These are phyloP conservation scores for Mesochorus sp. DNA, from an alignment of 2,888 invertebrate species.

Conservation along the genomic window DNA sequence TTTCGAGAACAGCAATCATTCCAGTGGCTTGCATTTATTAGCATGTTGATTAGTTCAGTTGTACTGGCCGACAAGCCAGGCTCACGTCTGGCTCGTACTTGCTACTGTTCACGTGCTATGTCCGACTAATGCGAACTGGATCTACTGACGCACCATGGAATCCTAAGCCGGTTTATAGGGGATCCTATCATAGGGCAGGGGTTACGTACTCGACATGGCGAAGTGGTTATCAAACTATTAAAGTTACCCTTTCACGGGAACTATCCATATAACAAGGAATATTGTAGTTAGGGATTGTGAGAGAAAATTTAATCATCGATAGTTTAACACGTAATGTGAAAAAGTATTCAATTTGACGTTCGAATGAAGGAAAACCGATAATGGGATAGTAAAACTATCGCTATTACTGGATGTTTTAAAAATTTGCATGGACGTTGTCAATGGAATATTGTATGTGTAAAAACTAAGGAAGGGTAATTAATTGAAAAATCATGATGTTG, in stretches of 20 bases:
- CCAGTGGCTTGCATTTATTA: slow-evolving; percentile 51
- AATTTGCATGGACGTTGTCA: too few species aligned
- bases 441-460: too few species aligned
- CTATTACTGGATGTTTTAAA: too few species aligned
- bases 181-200: slow-evolving; percentile 12
- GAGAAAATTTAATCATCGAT: slow-evolving; percentile 29
- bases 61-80: slow-evolving; percentile 21
- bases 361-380: too few species aligned
- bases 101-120: slow-evolving; percentile 36
- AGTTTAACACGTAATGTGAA: not conserved
- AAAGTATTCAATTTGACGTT: not conserved
- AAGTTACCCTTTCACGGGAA: slow-evolving; percentile 19
- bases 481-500: too few species aligned
- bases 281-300: not conserved
- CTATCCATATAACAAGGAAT: not conserved
- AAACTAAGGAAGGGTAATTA: too few species aligned
- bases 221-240: slow-evolving; percentile 51
- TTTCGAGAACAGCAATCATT: slow-evolving; percentile 47
- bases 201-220: slow-evolving; percentile 26
- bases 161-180: slow-evolving; percentile 37
- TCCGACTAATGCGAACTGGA: slow-evolving; percentile 48
- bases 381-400: too few species aligned
- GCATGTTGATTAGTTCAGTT: slow-evolving; percentile 55
- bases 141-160: slow-evolving; percentile 37
- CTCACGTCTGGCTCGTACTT: slow-evolving; percentile 43